Percentiles rank a stretch among this genome's conserved stretches.
Conservation (phyloP, 1,140 invertebrate species). For the Drosophila rhopaloa region DNA sequence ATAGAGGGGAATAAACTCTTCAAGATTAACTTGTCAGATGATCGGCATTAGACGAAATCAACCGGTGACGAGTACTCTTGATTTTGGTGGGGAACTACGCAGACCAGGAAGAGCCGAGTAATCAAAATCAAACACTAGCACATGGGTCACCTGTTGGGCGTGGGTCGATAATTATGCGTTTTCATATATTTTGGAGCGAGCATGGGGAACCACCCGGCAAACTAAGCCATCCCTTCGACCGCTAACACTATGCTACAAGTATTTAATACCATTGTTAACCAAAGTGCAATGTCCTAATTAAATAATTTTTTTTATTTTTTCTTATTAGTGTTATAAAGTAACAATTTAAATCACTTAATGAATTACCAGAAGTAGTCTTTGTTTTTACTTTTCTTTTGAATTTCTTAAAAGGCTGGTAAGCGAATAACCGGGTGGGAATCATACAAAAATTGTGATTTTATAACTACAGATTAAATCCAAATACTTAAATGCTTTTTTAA, state of each 20-base stretch:
- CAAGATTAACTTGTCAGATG: slow-evolving; percentile 75
- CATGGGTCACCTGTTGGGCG: slow-evolving; percentile 25
- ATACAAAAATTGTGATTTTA: too few relatives aligned
- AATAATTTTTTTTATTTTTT: too few relatives aligned
- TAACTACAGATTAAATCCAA: too few relatives aligned
- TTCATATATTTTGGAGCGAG: slow-evolving; percentile 12
- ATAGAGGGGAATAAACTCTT: slow-evolving; percentile 78
- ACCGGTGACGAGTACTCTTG: slow-evolving; percentile 16
- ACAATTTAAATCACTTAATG: too few relatives aligned
- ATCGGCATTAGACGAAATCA: slow-evolving; percentile 45
- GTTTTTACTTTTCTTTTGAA: too few relatives aligned
- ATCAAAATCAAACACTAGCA: neutral
- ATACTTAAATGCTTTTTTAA: too few relatives aligned
- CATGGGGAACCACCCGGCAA: slow-evolving; percentile 57
- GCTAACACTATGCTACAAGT: slow-evolving; percentile 2
- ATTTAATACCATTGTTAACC: neutral
- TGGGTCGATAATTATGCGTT: slow-evolving; percentile 40
- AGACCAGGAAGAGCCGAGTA: slow-evolving; percentile 38
- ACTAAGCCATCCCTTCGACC: slow-evolving; percentile 18
- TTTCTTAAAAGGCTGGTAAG: too few relatives aligned
- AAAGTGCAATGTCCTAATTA: neutral
- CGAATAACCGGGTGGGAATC: too few relatives aligned
- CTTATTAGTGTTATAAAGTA: too few relatives aligned
- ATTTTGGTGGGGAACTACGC: slow-evolving; percentile 44
- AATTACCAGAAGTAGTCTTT: too few relatives aligned